Conservation (phyloP, 2,113 vertebrate genomes). For the Coptodon rendalli region DNA sequence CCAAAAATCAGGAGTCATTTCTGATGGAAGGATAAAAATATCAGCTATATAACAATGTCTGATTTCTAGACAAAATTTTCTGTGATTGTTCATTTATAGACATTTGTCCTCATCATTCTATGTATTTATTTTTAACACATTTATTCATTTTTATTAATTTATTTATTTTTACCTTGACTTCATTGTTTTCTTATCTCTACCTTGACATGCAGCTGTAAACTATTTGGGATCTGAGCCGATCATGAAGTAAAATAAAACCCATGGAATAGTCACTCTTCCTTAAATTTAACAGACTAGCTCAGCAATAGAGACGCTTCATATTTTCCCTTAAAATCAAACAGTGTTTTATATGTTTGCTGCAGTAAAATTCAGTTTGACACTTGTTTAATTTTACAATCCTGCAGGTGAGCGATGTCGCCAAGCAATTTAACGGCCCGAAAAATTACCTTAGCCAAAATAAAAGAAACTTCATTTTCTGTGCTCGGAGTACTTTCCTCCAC, state of each 20-base stretch:
- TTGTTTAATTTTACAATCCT: neutral
- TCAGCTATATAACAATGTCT: neutral
- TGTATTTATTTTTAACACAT: neutral
- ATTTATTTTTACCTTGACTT: neutral
- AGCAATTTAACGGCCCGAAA: neutral
- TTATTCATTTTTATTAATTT: neutral
- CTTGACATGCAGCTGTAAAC: neutral
- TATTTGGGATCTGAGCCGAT: neutral
- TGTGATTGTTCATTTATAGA: neutral
- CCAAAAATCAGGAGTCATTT: neutral
- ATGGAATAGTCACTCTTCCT: neutral
- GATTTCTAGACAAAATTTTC: fast-evolving
- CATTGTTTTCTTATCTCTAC: neutral
- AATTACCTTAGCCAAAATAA: neutral
- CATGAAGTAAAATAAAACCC: neutral
- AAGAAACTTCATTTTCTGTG: neutral
- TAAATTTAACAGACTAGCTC: neutral
- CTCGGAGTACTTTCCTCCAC: neutral
- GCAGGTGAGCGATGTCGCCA: neutral
- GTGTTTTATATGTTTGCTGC: neutral
- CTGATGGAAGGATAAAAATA: neutral
- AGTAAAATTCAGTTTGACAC: neutral
- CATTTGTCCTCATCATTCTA: neutral
- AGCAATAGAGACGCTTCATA: neutral
- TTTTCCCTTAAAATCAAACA: neutral